Conservation (phyloP, 2,113 vertebrate genomes). For the Sigmodon hispidus region DNA sequence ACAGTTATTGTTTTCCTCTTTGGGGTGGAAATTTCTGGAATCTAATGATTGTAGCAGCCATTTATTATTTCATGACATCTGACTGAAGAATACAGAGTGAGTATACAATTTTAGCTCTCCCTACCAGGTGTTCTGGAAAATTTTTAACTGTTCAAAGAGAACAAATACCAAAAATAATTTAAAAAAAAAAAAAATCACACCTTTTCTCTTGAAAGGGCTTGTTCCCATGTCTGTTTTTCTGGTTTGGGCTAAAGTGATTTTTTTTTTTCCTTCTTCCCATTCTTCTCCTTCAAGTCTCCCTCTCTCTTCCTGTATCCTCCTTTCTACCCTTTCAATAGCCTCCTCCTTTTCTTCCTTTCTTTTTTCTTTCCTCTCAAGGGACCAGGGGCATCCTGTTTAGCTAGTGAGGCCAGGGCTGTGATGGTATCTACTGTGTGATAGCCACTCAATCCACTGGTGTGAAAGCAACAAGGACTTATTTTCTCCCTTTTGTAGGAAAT, state of each 20-base stretch:
- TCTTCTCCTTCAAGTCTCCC: not conserved
- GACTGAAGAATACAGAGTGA: not conserved
- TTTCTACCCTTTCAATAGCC: not conserved
- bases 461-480: conserved; percentile 71
- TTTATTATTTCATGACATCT: conserved; percentile 29
- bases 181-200: not conserved
- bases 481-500: conserved; percentile 67
- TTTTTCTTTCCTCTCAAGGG: not conserved
- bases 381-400: not conserved
- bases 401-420: conserved; percentile 44
- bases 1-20: not conserved
- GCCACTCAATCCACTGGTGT: conserved; percentile 46
- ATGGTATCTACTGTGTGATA: conserved; percentile 43
- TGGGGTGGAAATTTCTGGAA: conserved; percentile 8
- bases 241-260: not conserved
- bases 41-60: not conserved
- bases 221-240: not conserved
- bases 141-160: conserved; percentile 28
- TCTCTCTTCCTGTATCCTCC: too few species aligned
- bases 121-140: not conserved
- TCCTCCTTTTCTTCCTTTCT: not conserved
- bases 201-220: conserved; percentile 53
- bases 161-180: conserved; percentile 28
- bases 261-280: not conserved
- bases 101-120: conserved; percentile 11